Evolutionary conservation across 2,797 vertebrate genomes (phyloP), one percentile per base, ranked within the genome.

Genomic region (Sebastes goodei): DNA sequence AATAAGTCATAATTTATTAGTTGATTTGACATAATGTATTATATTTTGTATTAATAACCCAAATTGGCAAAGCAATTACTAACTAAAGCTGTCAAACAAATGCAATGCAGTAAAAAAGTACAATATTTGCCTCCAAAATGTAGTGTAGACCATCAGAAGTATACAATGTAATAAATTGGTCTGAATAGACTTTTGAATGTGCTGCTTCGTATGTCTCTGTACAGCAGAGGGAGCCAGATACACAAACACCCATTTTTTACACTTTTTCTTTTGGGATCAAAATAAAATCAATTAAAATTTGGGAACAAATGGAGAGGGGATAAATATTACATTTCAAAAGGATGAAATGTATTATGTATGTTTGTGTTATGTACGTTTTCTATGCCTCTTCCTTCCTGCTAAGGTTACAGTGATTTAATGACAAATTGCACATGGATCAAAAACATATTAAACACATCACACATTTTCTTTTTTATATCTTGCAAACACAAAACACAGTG

Each of bases 401-500:
- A 20, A 57, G 12, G 6, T 64, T 62, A 23, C 29, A 71, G 21
- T 33, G 7, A 17, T 63, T 72, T 76, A 55, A 71, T 25, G 14
- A 59, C 8, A 49, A 52, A 59, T 7, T 57, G 23, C 49, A 74
- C 42, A 32, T 20, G 4, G 30, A 74, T 66, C 12, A 60, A 71
- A 78, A 74, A 61, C 38, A 69, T 11, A 23, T 7, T 17, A 2
- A 52, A 53, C 52, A 74, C 9, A 46, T 23, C 27, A 82, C 4
- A 77, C 25, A 68, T 56, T 49, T 20, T 38, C 35, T 38, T 38
- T 23, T 14, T 46, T 46, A 12, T 10, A 63, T 30, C 7, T 49
- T 63, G 10, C 14, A 83, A 78, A 84, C 30, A 92, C 67, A 86
- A 69, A 69, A 80, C 30, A 82, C 85, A 82, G 20, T 6, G 55